Base-by-base conservation (phyloP, 2,888 invertebrate genomes). In the Antheraea yamamai region DNA sequence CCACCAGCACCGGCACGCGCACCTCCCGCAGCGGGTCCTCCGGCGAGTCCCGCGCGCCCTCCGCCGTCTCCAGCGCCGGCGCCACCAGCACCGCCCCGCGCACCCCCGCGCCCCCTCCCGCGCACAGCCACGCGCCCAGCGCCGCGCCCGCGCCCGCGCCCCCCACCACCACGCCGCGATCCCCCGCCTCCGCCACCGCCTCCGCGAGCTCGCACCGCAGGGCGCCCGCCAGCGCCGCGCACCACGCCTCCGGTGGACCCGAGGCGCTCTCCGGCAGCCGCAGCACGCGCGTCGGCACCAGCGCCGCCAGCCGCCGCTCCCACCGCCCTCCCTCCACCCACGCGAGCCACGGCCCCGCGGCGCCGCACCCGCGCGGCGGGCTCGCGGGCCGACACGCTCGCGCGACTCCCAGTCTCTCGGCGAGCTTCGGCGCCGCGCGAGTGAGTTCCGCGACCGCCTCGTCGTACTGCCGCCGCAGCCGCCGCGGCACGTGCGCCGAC, bases 1-100 rank as follows among this genome's bases (percentile, higher is more conserved):
- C 85, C 79, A 85, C 77, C 84, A 89, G 84, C 83, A 83, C 76
- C 72, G 87, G 86, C 80, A 83, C 76, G 8, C 81, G 81, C 77
- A 79, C 76, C 79, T 82, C 96, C 78, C 96, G 87, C 68, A 97
- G 88, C 23, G 95, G 93, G 83, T 97, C 97, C 81, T 96, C 96
- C 1, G 96, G 95, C 79, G 95, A 94, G 76, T 96, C 97, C 78
- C 97, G 91, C 81, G 94, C 94, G 23, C 97, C 97, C 86, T 96
- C 96, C 0, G 96, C 95, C 30, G 96, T 96, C 74, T 93, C 92
- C 81, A 96, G 94, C 70, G 97, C 96, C 86, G 97, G 97, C 70
- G 97, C 97, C 76, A 97, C 92, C 85, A 97, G 96, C 78, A 97
- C 95, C 66, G 96, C 95, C 23, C 96, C 97, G 58, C 86, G 85